These are phyloP conservation scores for Amphipoea oculea DNA, from an alignment of 2,888 invertebrate species.

Conservation along the genomic window DNA sequence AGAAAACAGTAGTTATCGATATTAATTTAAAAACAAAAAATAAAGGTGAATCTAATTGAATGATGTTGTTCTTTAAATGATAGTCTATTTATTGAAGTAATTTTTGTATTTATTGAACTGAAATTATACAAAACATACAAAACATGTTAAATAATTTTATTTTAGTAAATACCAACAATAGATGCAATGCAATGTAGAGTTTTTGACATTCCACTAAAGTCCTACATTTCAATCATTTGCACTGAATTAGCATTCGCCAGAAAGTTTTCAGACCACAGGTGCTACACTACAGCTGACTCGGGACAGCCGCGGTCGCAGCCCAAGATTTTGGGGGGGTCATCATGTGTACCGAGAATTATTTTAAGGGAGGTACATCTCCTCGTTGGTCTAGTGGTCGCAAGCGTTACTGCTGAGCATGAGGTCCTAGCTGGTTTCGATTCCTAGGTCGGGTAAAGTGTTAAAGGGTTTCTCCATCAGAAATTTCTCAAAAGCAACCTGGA, in stretches of 20 bases:
- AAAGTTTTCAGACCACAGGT: not conserved
- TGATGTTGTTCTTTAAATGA: not conserved
- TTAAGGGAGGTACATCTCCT: no score
- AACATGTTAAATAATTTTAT: conserved; percentile 2
- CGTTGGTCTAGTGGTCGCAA: no score
- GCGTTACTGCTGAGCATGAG: no score
- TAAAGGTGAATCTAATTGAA: conserved; percentile 67
- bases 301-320: no score
- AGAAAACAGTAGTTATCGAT: conserved; percentile 89
- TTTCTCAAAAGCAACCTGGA: no score
- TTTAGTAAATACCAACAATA: conserved; percentile 1
- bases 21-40: conserved; percentile 76
- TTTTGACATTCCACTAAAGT: not conserved
- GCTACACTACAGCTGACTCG: not conserved
- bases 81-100: conserved; percentile 19
- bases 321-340: no score
- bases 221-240: not conserved
- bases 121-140: conserved; percentile 21
- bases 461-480: no score
- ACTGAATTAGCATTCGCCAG: not conserved
- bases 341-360: no score
- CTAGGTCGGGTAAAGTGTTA: no score
- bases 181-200: no score
- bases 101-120: conserved; percentile 9
- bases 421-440: no score